Evolutionary conservation across 1,140 invertebrate genomes (phyloP), one percentile per base, ranked within the genome.

Genomic region (Theocolax elegans): DNA sequence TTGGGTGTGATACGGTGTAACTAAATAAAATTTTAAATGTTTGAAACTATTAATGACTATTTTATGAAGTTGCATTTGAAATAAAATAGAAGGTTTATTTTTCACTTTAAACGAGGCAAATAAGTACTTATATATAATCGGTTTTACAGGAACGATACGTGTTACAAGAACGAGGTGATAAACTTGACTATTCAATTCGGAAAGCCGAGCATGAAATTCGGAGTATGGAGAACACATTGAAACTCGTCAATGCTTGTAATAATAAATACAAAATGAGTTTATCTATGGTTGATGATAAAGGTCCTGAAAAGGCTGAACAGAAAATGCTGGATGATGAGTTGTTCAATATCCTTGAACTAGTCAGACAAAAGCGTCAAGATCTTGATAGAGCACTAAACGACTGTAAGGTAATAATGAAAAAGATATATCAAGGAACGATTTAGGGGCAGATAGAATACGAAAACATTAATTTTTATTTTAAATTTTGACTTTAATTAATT

Each of bases 191-290:
- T 2, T 87, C 90, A 56, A 90, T 93, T 17, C 81, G 86, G 71
- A 90, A 89, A 75, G 87, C 88, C 21, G 92, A 93, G 82, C 83
- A 88, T 31, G 92, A 93, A 80, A 91, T 93, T 68, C 84, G 89
- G 19, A 92, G 91, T 31, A 89, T 93, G 83, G 92, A 94, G 80
- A 92, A 92, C 75, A 92, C 92, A 13, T 77, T 93, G 67, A 88
- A 89, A 31, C 81, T 92, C 7, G 85, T 93, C 10, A 91, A 91
- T 77, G 80, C 87, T n/a, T 89, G 90, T 51, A 92, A 93, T 76
- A 80, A 80, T 13, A 89, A 89, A 72, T 92, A 89, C 75, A 87
- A 89, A 74, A 81, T 84, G 25, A 90, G 86, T 79, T 78, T 91
- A 23, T 76, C 83, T 7, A 74, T 86, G 35, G 80, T 90, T 1